Evolutionary conservation across 2,113 vertebrate genomes (phyloP).

Genomic region (Symphodus melops): DNA sequence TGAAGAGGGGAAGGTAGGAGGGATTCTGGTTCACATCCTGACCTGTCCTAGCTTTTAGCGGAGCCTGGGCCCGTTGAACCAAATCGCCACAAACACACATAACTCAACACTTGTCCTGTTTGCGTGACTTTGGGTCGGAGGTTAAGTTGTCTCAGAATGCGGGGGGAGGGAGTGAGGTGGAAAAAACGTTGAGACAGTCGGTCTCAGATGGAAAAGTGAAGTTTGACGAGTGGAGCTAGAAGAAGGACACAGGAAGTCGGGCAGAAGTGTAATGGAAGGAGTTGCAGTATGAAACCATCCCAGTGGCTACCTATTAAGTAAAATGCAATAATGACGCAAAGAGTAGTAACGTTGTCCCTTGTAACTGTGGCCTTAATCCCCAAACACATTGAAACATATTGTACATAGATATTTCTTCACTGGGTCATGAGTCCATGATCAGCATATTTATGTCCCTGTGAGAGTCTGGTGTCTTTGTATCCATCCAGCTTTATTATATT

Average conservation of each 20-base stretch:
- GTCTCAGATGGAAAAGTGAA: constrained; percentile 14
- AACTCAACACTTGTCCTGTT: constrained; percentile 30
- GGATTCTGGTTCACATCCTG: constrained; percentile 32
- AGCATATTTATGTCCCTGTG: constrained; percentile 69
- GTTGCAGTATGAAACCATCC: constrained; percentile 46
- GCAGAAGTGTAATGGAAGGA: constrained; percentile 18
- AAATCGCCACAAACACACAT: constrained; percentile 15
- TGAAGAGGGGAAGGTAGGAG: constrained; percentile 26
- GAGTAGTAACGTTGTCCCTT: constrained; percentile 63
- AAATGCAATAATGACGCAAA: constrained; percentile 77
- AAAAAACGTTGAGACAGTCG: constrained; percentile 5
- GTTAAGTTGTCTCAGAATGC: constrained; percentile 28
- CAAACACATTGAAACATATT: constrained; percentile 62
- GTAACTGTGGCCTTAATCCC: constrained; percentile 80
- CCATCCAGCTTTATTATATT: constrained; percentile 50
- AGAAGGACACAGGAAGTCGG: constrained; percentile 59
- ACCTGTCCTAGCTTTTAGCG: constrained; percentile 32
- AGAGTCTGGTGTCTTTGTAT: constrained; percentile 63
- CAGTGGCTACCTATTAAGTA: constrained; percentile 45
- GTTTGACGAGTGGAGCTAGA: constrained; percentile 1
- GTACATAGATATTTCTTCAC: constrained; percentile 73
- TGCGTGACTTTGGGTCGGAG: constrained; percentile 21
- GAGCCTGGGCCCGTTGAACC: constrained; percentile 19
- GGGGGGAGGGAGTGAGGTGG: constrained; percentile 31
- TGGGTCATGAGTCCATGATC: constrained; percentile 65